Conservation (phyloP, 2,113 vertebrate genomes). For the Gobiocypris rarus region DNA sequence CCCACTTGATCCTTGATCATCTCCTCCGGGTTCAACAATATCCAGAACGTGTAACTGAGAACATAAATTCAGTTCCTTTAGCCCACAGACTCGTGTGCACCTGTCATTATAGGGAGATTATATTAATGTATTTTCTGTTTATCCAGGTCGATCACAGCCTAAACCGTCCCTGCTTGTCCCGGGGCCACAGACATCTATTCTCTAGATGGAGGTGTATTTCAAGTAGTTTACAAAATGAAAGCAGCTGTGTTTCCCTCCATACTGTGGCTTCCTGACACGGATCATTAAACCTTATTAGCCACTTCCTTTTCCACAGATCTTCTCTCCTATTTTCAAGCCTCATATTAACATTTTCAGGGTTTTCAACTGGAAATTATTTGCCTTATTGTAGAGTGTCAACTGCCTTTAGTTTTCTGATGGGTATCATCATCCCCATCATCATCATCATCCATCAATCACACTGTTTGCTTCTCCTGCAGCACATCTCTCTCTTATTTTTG, state of each 20-base stretch:
- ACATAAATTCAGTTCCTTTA: slow-evolving; percentile 14
- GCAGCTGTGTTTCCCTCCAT: slow-evolving; percentile 99
- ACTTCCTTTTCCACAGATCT: slow-evolving; percentile 99
- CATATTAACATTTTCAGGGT: slow-evolving; percentile 99
- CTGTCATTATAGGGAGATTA: slow-evolving; percentile 56
- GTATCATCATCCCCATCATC: no score
- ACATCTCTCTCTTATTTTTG: slow-evolving; percentile 61
- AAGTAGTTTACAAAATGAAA: slow-evolving; percentile 99
- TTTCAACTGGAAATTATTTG: slow-evolving; percentile 99
- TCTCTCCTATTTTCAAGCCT: slow-evolving; percentile 92
- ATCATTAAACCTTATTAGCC: slow-evolving; percentile 99
- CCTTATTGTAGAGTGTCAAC: slow-evolving; percentile 99
- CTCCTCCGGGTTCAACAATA: slow-evolving; percentile 11
- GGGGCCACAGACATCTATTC: slow-evolving; percentile 93
- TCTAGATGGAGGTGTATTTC: slow-evolving; percentile 97
- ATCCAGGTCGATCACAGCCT: slow-evolving; percentile 76
- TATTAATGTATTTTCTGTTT: slow-evolving; percentile 84
- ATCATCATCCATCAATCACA: no score
- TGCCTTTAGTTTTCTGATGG: slow-evolving; percentile 93
- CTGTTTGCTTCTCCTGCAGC: slow-evolving; percentile 58
- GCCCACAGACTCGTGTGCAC: background rate
- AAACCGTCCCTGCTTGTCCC: slow-evolving; percentile 90
- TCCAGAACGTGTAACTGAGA: background rate
- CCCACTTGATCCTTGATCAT: slow-evolving; percentile 48
- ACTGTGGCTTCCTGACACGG: slow-evolving; percentile 99